Percentiles rank a stretch among this genome's conserved stretches.
phyloP scores from a whole-genome alignment of 2,113 vertebrate genomes.

The Procavia capensis region DNA sequence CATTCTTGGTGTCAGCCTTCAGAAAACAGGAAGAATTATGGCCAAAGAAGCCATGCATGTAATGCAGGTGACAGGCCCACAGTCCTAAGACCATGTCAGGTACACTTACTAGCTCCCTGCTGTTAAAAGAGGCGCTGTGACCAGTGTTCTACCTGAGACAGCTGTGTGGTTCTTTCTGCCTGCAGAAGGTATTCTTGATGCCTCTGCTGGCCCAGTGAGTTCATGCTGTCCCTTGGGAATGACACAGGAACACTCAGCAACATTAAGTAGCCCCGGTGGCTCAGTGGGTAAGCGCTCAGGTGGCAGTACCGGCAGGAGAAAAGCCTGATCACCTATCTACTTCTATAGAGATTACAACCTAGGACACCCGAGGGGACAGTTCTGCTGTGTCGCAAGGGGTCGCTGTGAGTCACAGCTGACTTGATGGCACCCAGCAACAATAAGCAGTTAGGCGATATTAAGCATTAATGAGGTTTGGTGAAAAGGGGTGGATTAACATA shows the following conservation, averaged over 20 bases:
- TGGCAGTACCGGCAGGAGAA: too few species aligned
- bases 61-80: background rate
- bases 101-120: background rate
- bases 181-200: background rate
- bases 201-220: fast-evolving
- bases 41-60: background rate
- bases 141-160: background rate
- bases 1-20: background rate
- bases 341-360: too few species aligned
- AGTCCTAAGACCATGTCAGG: background rate
- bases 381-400: too few species aligned
- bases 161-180: background rate
- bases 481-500: background rate
- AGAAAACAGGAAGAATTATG: background rate
- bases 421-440: too few species aligned
- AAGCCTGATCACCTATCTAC: too few species aligned
- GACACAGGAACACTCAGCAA: too few species aligned
- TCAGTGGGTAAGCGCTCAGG: too few species aligned
- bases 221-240: background rate
- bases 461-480: background rate
- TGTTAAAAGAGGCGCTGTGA: background rate
- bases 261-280: too few species aligned
- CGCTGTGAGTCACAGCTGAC: too few species aligned
- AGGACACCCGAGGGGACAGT: too few species aligned
- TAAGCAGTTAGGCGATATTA: too few species aligned